phyloP scores from a whole-genome alignment of 35 echinoderm and acorn worm genomes.

The Antedon bifida region DNA sequence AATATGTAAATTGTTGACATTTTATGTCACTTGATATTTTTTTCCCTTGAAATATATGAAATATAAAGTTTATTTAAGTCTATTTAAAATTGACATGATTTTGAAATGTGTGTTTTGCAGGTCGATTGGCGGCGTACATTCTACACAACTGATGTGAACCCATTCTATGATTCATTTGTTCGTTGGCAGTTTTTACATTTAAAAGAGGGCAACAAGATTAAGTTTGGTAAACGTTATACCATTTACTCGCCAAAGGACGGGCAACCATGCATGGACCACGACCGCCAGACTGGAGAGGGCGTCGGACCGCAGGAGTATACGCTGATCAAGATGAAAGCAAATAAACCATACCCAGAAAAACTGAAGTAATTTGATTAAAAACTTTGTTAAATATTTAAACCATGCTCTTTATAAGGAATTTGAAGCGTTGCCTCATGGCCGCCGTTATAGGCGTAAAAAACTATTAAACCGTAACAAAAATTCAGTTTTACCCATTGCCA shows the following conservation, averaged over 20 bases:
- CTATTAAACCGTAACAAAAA: too few species aligned
- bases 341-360: slow-evolving; percentile 63
- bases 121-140: slow-evolving; percentile 79
- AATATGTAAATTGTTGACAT: too few species aligned
- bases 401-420: too few species aligned
- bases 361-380: slow-evolving; percentile 84
- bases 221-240: slow-evolving; percentile 96
- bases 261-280: slow-evolving; percentile 98
- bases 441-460: too few species aligned
- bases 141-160: slow-evolving; percentile 96
- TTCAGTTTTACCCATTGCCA: too few species aligned
- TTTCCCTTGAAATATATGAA: too few species aligned
- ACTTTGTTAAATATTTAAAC: too few species aligned
- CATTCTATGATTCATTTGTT: slow-evolving; percentile 90
- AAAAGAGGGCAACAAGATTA: slow-evolving; percentile 60
- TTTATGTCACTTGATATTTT: too few species aligned
- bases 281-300: slow-evolving; percentile 75
- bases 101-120: slow-evolving; percentile 8
- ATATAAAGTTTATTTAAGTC: too few species aligned
- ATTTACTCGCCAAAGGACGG: slow-evolving; percentile 96
- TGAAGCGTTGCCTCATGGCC: too few species aligned
- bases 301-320: slow-evolving; percentile 97
- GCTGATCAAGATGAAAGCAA: slow-evolving; percentile 93
- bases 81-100: too few species aligned
- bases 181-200: slow-evolving; percentile 78